Evolutionary conservation across 2,797 vertebrate genomes (phyloP).

Genomic region (Ficedula albicollis): DNA sequence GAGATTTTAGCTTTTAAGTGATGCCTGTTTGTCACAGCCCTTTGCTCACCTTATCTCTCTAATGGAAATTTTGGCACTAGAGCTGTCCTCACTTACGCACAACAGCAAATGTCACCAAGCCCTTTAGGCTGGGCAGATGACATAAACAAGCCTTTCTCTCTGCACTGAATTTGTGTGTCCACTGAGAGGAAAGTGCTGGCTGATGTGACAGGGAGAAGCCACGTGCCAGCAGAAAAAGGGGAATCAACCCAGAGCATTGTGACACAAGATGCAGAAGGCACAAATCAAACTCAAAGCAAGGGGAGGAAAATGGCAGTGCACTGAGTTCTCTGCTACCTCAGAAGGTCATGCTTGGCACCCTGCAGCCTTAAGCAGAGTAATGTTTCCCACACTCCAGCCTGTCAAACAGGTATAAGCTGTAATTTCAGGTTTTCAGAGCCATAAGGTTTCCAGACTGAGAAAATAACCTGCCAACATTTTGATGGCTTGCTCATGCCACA

Average conservation of each 20-base stretch:
- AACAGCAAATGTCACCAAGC: not conserved
- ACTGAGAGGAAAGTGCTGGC: not conserved
- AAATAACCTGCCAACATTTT: not conserved
- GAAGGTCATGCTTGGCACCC: not conserved
- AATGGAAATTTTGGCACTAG: conserved; percentile 12
- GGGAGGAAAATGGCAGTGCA: not conserved
- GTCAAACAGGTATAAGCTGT: not conserved
- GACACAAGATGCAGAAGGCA: not conserved
- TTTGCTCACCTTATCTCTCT: conserved; percentile 7
- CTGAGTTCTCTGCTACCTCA: not conserved
- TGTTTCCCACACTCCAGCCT: not conserved
- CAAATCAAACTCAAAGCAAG: not conserved
- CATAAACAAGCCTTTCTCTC: not conserved
- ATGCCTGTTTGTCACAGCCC: not conserved
- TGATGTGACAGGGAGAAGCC: not conserved
- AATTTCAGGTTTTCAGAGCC: not conserved
- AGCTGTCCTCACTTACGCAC: not conserved
- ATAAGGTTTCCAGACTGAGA: not conserved
- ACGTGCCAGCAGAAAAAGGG: not conserved
- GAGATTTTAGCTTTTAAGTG: not conserved
- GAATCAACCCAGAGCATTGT: not conserved
- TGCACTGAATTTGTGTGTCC: not conserved
- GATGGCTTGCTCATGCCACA: not conserved
- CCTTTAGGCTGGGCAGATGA: not conserved
- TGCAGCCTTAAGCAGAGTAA: not conserved